Evolutionary conservation across 2,113 vertebrate genomes (phyloP).

Genomic region (Lepidothrix coronata): DNA sequence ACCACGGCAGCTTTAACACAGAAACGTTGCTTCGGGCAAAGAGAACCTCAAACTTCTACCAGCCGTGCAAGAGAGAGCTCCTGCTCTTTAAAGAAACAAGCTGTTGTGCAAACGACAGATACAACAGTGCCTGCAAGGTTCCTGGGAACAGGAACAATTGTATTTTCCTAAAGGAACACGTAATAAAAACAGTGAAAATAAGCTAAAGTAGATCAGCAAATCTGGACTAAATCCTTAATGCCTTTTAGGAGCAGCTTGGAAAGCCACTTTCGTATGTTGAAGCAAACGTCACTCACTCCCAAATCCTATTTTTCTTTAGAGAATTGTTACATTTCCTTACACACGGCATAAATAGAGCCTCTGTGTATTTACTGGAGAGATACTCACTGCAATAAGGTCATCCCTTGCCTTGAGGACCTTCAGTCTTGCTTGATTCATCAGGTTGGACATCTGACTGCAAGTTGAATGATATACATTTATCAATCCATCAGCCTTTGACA

Average conservation of each 20-base stretch:
- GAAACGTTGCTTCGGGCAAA: background rate
- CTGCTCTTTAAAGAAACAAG: background rate
- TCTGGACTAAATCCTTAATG: background rate
- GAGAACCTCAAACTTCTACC: background rate
- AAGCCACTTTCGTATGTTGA: background rate
- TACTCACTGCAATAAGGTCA: constrained; percentile 93
- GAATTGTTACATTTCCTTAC: background rate
- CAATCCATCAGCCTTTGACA: background rate
- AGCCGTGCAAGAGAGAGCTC: background rate
- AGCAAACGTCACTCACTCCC: background rate
- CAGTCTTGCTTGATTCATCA: constrained; percentile 97
- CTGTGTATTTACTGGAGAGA: background rate
- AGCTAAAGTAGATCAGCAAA: background rate
- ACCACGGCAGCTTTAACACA: background rate
- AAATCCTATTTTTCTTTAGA: background rate
- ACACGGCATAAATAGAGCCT: background rate
- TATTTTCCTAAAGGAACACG: background rate
- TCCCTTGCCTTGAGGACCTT: constrained; percentile 97
- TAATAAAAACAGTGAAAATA: background rate
- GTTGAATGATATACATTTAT: constrained; percentile 3
- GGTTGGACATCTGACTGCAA: constrained; percentile 95
- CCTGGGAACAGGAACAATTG: background rate
- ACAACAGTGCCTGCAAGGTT: background rate
- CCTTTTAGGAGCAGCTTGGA: background rate
- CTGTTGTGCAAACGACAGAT: background rate